Evolutionary conservation across 2,797 vertebrate genomes (phyloP), one percentile per base, ranked within the genome.

Genomic region (Pipistrellus nathusii): DNA sequence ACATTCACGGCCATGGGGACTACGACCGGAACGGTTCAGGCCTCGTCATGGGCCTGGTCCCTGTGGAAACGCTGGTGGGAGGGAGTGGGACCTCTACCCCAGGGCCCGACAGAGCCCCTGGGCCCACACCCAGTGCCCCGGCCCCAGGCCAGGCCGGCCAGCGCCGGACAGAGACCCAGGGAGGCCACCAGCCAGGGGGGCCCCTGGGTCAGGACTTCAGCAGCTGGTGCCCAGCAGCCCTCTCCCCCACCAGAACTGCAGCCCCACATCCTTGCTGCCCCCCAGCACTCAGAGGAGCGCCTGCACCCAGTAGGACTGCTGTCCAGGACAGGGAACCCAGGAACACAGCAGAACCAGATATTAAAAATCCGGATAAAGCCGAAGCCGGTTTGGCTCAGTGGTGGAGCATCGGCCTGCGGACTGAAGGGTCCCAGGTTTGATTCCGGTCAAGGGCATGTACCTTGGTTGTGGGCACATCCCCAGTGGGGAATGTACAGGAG

Each of bases 131-230:
- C 57, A 13, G 57, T 13, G 57, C 25, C 13, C 57, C 11, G 57
- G 5, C 25, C 57, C 25, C 57, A 59, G 23, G 23, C 23, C 55
- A 23, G 55, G 25, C 57, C 2, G 27, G 35, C 59, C 30, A 8
- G 46, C 2, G 0, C 71, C 6, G n/a, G 38, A 23, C 81, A 57
- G 59, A 30, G 71, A 68, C 48, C 27, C 57, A 15, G 71, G 30
- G 35, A 44, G 1, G 2, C 9, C 20, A 3, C 17, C 2, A 5
- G 10, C 30, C 23, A 3, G 62, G n/a, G 48, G 17, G 18, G 53
- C 32, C 2, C 9, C 9, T 15, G 20, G 57, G 8, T 32, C 57
- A 0, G 9, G 38, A n/a, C 38, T 18, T 59, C 2, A 1, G 75
- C 46, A 44, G 53, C 62, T 23, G 8, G 23, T 14, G 0, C 48